These are phyloP conservation scores for Watsonalla binaria DNA, from an alignment of 2,888 invertebrate species.

Conservation along the genomic window DNA sequence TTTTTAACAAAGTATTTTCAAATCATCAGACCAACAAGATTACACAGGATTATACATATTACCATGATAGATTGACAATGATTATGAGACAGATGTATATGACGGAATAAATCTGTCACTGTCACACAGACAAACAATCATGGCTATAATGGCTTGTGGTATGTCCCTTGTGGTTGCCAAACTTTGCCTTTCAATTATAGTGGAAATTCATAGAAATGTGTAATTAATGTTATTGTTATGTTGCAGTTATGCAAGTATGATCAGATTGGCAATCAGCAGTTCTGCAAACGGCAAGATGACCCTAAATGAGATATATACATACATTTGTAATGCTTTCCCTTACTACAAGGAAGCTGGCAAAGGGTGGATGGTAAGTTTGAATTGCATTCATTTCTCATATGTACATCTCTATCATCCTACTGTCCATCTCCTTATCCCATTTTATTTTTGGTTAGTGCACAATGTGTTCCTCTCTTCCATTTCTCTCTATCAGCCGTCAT, in stretches of 20 bases:
- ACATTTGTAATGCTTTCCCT: conserved; percentile 84
- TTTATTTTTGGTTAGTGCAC: no score
- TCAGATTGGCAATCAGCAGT: conserved; percentile 83
- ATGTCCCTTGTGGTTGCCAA: not conserved
- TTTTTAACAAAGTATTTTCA: no score
- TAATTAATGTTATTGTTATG: conserved; percentile 1
- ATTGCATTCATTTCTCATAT: not conserved
- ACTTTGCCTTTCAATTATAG: not conserved
- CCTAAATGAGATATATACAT: conserved; percentile 84
- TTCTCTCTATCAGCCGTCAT: no score
- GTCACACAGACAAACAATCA: no score
- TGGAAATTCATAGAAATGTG: not conserved
- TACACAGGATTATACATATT: no score
- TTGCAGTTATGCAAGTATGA: conserved; percentile 84
- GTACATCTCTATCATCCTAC: no score
- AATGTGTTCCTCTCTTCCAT: no score
- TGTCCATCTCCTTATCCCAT: no score
- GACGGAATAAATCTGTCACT: no score
- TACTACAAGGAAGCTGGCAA: conserved; percentile 84
- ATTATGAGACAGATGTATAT: no score
- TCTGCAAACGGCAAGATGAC: conserved; percentile 85
- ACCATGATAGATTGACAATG: not conserved
- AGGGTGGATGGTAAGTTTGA: conserved; percentile 83
- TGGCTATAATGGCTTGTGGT: no score
- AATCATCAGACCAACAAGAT: no score